Percentiles rank a stretch among this genome's conserved stretches.
phyloP scores from a whole-genome alignment of 2,797 vertebrate species.

The Crax fasciolata region DNA sequence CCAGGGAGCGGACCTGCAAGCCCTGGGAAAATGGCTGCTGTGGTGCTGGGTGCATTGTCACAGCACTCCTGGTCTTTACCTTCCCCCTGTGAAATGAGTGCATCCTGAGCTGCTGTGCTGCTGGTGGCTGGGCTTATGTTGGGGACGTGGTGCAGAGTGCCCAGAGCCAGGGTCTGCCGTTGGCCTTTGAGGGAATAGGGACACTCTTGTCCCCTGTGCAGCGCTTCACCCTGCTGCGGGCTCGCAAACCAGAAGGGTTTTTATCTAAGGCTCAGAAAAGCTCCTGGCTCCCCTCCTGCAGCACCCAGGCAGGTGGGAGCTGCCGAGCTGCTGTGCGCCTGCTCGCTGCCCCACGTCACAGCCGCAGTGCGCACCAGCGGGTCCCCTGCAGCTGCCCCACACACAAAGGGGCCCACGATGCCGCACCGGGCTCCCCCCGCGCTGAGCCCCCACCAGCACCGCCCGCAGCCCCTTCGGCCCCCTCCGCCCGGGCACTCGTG shows the following conservation, averaged over 20 bases:
- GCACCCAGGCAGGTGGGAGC: slow-evolving; percentile 37
- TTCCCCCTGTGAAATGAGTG: not conserved
- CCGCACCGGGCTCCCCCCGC: not conserved
- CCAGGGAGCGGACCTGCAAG: not conserved
- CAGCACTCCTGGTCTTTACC: not conserved
- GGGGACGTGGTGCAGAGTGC: not conserved
- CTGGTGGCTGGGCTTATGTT: not conserved
- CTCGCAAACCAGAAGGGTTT: not conserved
- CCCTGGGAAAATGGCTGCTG: not conserved
- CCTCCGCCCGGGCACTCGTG: accelerated
- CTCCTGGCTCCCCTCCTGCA: not conserved
- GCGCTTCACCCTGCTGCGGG: not conserved
- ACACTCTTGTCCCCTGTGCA: accelerated
- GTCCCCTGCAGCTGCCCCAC: slow-evolving; percentile 5
- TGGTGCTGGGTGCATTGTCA: not conserved
- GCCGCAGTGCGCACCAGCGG: not conserved
- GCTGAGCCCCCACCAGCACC: accelerated
- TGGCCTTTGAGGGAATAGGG: not conserved
- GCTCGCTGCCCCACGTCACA: slow-evolving; percentile 24
- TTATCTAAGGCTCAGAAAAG: not conserved
- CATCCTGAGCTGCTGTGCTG: not conserved
- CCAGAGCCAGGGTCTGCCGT: not conserved
- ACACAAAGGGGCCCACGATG: slow-evolving; percentile 35
- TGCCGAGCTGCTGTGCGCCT: not conserved
- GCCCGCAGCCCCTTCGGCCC: accelerated